phyloP scores from a whole-genome alignment of 2,113 vertebrate genomes.

The Cochlearius cochlearius region DNA sequence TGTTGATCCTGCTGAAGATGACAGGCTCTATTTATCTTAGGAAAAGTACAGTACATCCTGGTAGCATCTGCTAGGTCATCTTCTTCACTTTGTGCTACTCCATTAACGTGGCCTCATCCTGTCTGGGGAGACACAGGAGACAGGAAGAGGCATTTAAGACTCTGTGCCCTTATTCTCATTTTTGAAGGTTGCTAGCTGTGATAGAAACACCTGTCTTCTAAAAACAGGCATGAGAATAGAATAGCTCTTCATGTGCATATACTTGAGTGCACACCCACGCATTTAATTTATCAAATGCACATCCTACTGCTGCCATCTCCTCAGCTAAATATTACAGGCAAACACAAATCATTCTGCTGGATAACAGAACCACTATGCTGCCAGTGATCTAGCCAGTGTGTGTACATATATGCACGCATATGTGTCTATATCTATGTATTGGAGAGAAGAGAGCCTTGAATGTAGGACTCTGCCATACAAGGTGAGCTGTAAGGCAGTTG shows the following conservation, averaged over 20 bases:
- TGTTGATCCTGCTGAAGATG: background rate
- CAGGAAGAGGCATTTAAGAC: background rate
- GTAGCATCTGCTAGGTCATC: background rate
- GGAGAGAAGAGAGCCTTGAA: background rate
- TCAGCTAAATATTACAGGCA: background rate
- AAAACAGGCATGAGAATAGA: background rate
- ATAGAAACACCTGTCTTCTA: background rate
- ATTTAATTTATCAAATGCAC: background rate
- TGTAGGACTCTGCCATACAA: background rate
- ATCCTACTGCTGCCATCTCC: background rate
- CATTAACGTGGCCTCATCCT: background rate
- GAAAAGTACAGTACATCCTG: background rate
- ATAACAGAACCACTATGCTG: background rate
- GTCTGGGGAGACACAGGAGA: background rate
- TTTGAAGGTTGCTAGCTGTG: background rate
- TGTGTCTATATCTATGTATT: accelerated
- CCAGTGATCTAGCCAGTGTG: background rate
- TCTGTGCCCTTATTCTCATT: background rate
- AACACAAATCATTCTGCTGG: background rate
- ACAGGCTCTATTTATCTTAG: background rate
- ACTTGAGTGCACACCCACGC: background rate
- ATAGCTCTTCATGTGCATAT: background rate
- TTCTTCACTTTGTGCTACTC: background rate
- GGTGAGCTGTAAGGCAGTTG: background rate
- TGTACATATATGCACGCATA: accelerated